Evolutionary conservation across 2,888 invertebrate genomes (phyloP).

Genomic region (Trachelus iudaicus): DNA sequence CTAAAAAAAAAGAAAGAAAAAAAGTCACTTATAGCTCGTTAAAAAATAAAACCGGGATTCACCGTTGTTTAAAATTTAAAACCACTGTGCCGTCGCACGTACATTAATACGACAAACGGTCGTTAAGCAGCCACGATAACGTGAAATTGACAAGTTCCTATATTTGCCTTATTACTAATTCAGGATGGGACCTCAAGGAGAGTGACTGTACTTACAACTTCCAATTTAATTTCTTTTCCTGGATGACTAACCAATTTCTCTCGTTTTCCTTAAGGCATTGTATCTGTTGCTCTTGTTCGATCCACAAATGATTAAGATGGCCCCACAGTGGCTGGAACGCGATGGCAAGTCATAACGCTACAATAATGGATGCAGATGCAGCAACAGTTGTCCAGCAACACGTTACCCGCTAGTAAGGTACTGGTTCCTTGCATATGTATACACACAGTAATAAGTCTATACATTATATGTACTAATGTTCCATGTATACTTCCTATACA

Average conservation of each 20-base stretch:
- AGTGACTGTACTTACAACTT: not conserved
- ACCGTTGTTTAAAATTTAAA: not conserved
- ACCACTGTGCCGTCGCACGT: not conserved
- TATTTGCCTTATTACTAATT: not conserved
- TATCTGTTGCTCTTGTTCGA: not conserved
- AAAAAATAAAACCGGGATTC: not conserved
- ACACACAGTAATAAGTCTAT: not conserved
- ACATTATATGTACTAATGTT: not conserved
- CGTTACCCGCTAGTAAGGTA: not conserved
- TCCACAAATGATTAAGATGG: not conserved
- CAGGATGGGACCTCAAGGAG: not conserved
- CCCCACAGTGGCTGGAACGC: not conserved
- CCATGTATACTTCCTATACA: not conserved
- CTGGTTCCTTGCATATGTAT: not conserved
- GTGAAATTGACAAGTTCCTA: not conserved
- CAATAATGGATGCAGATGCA: constrained; percentile 50
- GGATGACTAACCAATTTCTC: not conserved
- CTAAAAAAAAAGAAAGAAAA: not conserved
- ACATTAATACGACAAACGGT: not conserved
- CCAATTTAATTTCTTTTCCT: not conserved
- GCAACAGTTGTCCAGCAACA: constrained; percentile 52
- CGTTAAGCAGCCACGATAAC: not conserved
- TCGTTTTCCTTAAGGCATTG: not conserved
- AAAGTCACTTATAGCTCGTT: not conserved
- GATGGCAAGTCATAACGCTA: constrained; percentile 45